Evolutionary conservation across 2,888 invertebrate genomes (phyloP), one percentile per base, ranked within the genome.

Genomic region (Trachelus troglodyta): DNA sequence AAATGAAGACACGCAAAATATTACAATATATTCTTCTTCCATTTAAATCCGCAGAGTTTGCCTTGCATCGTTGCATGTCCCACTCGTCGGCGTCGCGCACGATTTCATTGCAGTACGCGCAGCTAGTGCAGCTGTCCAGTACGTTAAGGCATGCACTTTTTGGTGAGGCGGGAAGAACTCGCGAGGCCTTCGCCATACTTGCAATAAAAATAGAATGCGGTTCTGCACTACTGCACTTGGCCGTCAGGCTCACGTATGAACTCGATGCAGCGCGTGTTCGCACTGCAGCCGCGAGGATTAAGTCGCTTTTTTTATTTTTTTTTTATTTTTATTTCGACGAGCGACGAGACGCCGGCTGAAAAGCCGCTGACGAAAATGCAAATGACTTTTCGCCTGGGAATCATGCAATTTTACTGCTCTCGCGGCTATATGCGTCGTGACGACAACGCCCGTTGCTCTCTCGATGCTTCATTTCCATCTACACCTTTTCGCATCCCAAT

Each of bases 51-150:
- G 23, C 23, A 56, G 56, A 15, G 56, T 23, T 56, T 23, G 56
- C 23, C 9, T 9, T 23, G 56, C 56, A 1, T 56, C 56, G 56
- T 9, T 56, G 56, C 56, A 9, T 2, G 2, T 56, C 56, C 9
- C 23, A 56, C 56, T 74, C 35, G 35, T n/a, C 35, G 74, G 34
- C 74, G 78, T 78, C 78, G 76, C 78, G 78, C 78, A 75, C 78
- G 76, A 78, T 78, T 78, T 78, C 73, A 73, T 34, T 68, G 78
- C 73, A 78, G 23, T 71, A 37, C 31, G 15, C 71, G 31, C 30
- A 31, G 71, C 30, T 71, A 31, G 31, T 12, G 71, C 78, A 78
- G 78, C 78, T 78, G 78, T 75, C 78, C 75, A 75, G 73, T 69
- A 23, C 75, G 73, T 76, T 78, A 78, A 76, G 56, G 23, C 23